Evolutionary conservation across 2,888 invertebrate species (phyloP).

Genomic region (Eupithecia pulchellata): DNA sequence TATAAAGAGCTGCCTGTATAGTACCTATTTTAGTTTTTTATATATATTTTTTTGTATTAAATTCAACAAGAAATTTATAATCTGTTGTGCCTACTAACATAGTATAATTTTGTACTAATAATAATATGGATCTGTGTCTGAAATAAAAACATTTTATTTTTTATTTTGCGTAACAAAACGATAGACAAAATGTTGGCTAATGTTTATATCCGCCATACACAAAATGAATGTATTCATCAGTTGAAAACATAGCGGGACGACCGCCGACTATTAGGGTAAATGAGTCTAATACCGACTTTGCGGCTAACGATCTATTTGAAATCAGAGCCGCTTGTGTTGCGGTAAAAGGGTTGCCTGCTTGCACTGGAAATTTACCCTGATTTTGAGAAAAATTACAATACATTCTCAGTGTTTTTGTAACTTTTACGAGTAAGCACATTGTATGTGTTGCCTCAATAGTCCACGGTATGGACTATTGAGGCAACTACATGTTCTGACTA

Average conservation of each 20-base stretch:
- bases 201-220: constrained; percentile 26
- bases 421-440: not conserved
- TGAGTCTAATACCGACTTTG: constrained; percentile 46
- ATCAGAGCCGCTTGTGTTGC: constrained; percentile 50
- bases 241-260: constrained; percentile 20
- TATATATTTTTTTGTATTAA: too few relatives aligned
- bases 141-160: too few relatives aligned
- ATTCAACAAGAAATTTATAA: too few relatives aligned
- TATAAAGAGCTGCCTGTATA: too few relatives aligned
- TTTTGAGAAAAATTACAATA: not conserved
- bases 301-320: constrained; percentile 54
- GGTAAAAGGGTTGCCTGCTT: constrained; percentile 27
- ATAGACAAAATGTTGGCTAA: constrained; percentile 10
- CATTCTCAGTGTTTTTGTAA: not conserved
- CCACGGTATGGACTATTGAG: not conserved
- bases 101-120: too few relatives aligned
- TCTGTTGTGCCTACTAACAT: too few relatives aligned
- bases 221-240: constrained; percentile 33
- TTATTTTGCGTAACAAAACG: not conserved
- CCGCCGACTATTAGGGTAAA: constrained; percentile 46
- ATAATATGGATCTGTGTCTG: too few relatives aligned
- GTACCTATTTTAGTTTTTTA: too few relatives aligned
- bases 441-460: too few relatives aligned
- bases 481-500: too few relatives aligned
- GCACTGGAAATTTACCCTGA: constrained; percentile 3